Conservation (phyloP, 2,888 invertebrate species). For the Mycalesis mineus region DNA sequence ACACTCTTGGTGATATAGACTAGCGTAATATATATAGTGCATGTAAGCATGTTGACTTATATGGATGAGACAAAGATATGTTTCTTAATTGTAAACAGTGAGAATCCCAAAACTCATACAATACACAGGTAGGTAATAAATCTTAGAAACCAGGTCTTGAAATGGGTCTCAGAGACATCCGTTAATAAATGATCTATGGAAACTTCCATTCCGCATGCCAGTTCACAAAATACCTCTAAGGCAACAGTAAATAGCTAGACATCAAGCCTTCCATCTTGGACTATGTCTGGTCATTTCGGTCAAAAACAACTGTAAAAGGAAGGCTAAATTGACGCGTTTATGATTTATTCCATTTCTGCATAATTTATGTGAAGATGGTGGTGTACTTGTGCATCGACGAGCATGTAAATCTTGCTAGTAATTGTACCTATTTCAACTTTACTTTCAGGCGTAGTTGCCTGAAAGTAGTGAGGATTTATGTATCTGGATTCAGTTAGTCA, state of each 20-base stretch:
- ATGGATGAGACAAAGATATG: too few species aligned
- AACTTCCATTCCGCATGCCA: conserved; percentile 6
- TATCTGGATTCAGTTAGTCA: too few species aligned
- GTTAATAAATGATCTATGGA: not conserved
- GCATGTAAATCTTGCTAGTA: too few species aligned
- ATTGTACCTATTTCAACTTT: too few species aligned
- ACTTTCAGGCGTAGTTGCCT: too few species aligned
- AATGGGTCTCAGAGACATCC: not conserved
- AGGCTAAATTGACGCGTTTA: not conserved
- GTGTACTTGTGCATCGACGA: too few species aligned
- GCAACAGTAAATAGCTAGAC: not conserved
- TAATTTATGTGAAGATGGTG: too few species aligned
- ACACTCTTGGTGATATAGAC: too few species aligned
- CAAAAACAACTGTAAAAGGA: not conserved
- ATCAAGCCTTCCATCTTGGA: not conserved
- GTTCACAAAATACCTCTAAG: conserved; percentile 5
- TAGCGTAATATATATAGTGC: too few species aligned
- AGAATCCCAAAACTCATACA: not conserved
- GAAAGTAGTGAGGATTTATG: too few species aligned
- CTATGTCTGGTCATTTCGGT: not conserved
- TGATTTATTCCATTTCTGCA: not conserved
- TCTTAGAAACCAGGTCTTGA: not conserved
- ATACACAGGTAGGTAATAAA: not conserved
- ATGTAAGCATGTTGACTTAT: too few species aligned
- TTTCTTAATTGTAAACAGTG: not conserved